phyloP scores from a whole-genome alignment of 2,797 vertebrate genomes.

The Thamnophis elegans region DNA sequence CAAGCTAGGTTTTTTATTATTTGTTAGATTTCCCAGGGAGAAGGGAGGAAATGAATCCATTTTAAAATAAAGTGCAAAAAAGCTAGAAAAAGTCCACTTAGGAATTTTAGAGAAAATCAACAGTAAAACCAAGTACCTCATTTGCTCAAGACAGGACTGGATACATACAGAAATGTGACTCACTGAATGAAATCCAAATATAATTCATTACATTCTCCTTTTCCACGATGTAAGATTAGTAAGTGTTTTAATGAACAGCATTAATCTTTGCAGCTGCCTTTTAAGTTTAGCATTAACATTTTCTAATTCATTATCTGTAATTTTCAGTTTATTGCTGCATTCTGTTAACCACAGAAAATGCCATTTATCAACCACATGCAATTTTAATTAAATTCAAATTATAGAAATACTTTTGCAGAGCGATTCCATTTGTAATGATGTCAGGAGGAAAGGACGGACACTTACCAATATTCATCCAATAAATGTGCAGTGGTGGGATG shows the following conservation, averaged over 20 bases:
- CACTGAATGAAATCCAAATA: neutral
- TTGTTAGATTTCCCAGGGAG: neutral
- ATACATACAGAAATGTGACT: neutral
- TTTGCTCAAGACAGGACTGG: neutral
- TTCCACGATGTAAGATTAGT: neutral
- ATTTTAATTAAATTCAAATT: slow-evolving; percentile 5
- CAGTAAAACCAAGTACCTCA: neutral
- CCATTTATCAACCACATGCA: neutral
- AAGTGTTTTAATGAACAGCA: neutral
- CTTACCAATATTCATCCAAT: slow-evolving; percentile 98
- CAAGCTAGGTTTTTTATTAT: neutral
- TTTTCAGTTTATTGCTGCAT: neutral
- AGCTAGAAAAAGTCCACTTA: neutral
- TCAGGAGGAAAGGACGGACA: neutral
- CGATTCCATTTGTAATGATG: neutral
- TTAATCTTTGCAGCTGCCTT: neutral
- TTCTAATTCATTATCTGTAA: neutral
- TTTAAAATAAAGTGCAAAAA: neutral
- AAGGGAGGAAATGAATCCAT: neutral
- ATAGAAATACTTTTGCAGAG: neutral
- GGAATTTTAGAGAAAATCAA: neutral
- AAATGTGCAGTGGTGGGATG: slow-evolving; percentile 90
- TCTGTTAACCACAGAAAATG: neutral
- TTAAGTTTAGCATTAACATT: neutral
- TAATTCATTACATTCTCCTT: neutral